phyloP scores from a whole-genome alignment of 2,888 invertebrate genomes.

The Ochropleura leucogaster region DNA sequence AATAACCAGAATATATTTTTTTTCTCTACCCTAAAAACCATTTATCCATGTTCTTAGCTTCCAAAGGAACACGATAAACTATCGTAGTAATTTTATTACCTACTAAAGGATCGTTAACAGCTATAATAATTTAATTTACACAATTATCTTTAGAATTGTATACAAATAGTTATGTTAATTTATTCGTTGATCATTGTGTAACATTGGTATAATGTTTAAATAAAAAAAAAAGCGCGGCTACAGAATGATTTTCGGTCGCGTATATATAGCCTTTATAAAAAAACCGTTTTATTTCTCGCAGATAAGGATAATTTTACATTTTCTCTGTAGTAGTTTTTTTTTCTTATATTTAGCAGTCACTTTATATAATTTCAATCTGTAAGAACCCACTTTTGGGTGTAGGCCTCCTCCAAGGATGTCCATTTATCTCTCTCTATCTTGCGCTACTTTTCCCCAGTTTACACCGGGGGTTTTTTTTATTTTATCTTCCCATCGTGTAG shows the following conservation, averaged over 20 bases:
- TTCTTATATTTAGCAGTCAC: too few relatives aligned
- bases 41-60: slow-evolving; percentile 1
- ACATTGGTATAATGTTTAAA: slow-evolving; percentile 9
- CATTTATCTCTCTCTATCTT: too few relatives aligned
- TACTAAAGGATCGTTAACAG: slow-evolving; percentile 14
- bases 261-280: too few relatives aligned
- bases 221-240: not conserved
- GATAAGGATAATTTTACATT: too few relatives aligned
- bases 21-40: slow-evolving; percentile 7
- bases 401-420: too few relatives aligned
- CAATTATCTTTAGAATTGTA: slow-evolving; percentile 15
- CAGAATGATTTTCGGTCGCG: not conserved
- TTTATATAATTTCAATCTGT: too few relatives aligned
- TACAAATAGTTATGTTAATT: slow-evolving; percentile 13
- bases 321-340: too few relatives aligned
- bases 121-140: slow-evolving; percentile 19
- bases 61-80: slow-evolving; percentile 8
- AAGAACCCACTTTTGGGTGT: too few relatives aligned
- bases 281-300: too few relatives aligned
- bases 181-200: slow-evolving; percentile 13
- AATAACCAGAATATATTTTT: slow-evolving; percentile 2
- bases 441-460: too few relatives aligned
- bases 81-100: slow-evolving; percentile 19
- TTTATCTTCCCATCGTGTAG: too few relatives aligned
- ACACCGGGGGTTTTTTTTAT: too few relatives aligned